Conservation (phyloP, 1,140 invertebrate genomes). For the Propsilocerus akamusi region DNA sequence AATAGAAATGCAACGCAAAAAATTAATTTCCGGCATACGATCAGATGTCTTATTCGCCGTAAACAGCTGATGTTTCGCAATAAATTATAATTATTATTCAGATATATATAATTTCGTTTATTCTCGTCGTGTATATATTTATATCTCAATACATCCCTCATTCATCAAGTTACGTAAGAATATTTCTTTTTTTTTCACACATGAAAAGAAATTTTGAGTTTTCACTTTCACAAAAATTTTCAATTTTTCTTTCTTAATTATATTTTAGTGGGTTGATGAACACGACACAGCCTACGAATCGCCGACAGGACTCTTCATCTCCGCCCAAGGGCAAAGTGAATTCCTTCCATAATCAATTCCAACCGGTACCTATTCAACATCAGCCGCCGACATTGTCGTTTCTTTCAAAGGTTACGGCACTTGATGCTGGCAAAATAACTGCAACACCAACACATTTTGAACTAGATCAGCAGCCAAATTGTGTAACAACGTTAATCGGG, state of each 20-base stretch:
- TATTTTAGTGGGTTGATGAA: conserved; percentile 2
- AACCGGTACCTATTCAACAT: background rate
- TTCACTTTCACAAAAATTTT: background rate
- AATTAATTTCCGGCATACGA: too few species aligned
- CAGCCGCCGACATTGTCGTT: background rate
- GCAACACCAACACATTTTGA: background rate
- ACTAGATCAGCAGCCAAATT: background rate
- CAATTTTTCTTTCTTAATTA: background rate
- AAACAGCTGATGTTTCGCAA: too few species aligned
- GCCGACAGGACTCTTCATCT: background rate
- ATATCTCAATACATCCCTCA: background rate
- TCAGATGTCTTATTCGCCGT: too few species aligned
- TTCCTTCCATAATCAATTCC: background rate
- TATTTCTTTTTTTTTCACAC: too few species aligned
- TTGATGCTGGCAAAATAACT: background rate
- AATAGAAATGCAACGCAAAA: too few species aligned
- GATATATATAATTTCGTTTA: background rate
- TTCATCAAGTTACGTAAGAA: background rate
- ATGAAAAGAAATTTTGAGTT: background rate
- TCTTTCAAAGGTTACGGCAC: background rate
- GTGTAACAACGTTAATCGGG: conserved; percentile 13
- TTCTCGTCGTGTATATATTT: background rate
- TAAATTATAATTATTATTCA: too few species aligned
- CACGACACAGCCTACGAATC: background rate
- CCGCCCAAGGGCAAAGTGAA: background rate